phyloP scores from a whole-genome alignment of 1,140 invertebrate species.

The Euwallacea fornicatus region DNA sequence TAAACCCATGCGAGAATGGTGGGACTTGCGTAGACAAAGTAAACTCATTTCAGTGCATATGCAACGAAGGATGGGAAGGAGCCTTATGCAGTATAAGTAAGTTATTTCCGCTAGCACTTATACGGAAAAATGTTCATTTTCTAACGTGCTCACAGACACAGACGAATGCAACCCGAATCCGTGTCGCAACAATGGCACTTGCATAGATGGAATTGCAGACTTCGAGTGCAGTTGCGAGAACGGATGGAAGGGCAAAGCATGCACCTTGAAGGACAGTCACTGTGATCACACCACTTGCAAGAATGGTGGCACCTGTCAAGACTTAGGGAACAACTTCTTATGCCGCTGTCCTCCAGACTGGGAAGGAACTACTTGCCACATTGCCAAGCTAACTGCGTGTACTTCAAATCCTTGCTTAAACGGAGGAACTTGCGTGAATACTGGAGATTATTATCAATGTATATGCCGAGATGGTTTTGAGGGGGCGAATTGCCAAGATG shows the following conservation, averaged over 20 bases:
- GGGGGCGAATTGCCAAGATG: conserved; percentile 64
- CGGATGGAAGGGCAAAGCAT: conserved; percentile 79
- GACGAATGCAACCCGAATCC: conserved; percentile 77
- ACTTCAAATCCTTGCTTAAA: conserved; percentile 71
- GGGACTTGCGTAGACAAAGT: conserved; percentile 74
- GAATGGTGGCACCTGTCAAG: conserved; percentile 68
- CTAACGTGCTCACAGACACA: conserved; percentile 60
- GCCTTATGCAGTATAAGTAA: conserved; percentile 67
- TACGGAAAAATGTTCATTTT: not conserved
- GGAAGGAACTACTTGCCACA: conserved; percentile 73
- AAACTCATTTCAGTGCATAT: conserved; percentile 78
- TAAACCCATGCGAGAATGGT: conserved; percentile 73
- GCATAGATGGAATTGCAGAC: conserved; percentile 71
- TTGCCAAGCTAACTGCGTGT: conserved; percentile 71
- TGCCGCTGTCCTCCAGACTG: conserved; percentile 67
- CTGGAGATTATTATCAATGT: conserved; percentile 69
- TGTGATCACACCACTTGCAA: conserved; percentile 66
- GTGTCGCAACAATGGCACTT: conserved; percentile 77
- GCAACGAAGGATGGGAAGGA: conserved; percentile 68
- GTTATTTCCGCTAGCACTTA: conserved; percentile 28
- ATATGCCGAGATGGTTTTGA: conserved; percentile 69
- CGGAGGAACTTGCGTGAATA: conserved; percentile 73
- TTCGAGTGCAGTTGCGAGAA: conserved; percentile 74
- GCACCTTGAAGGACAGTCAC: conserved; percentile 65
- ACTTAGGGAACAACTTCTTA: conserved; percentile 64